Conservation (phyloP, 2,888 invertebrate species). For the Orthonychiurus folsomi region DNA sequence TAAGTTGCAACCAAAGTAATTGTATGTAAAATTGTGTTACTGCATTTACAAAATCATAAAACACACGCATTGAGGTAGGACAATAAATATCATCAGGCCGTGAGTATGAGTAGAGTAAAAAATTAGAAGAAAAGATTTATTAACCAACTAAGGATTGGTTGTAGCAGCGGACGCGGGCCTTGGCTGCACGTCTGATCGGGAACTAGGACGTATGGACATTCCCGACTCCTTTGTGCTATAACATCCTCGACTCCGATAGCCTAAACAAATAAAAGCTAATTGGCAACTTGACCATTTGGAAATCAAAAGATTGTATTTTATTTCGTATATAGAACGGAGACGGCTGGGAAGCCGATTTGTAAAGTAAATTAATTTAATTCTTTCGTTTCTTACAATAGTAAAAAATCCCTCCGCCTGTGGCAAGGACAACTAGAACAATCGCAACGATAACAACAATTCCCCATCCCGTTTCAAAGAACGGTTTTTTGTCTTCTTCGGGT, state of each 20-base stretch:
- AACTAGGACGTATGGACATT: no score
- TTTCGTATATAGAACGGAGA: background rate
- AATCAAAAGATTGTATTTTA: background rate
- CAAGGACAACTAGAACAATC: conserved; percentile 9
- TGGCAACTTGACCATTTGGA: background rate
- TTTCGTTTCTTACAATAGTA: conserved; percentile 1
- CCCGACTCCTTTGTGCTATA: background rate
- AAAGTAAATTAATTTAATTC: background rate
- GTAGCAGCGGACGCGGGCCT: no score
- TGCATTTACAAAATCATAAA: no score
- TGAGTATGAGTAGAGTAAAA: no score
- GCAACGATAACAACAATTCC: conserved; percentile 12
- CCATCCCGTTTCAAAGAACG: conserved; percentile 9
- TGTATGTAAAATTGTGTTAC: no score
- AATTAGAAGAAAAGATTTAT: no score
- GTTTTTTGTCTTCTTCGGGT: background rate
- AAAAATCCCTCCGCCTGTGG: background rate
- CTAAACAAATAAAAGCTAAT: background rate
- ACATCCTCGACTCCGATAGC: background rate
- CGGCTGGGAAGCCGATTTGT: no score
- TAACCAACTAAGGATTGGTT: no score
- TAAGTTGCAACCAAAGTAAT: no score
- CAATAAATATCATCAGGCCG: no score
- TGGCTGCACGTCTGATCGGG: no score
- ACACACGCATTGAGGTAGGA: no score